Percentiles rank a stretch among this genome's conserved stretches.
Conservation (phyloP, 1,140 invertebrate species). For the Trachelipus rathkii region DNA sequence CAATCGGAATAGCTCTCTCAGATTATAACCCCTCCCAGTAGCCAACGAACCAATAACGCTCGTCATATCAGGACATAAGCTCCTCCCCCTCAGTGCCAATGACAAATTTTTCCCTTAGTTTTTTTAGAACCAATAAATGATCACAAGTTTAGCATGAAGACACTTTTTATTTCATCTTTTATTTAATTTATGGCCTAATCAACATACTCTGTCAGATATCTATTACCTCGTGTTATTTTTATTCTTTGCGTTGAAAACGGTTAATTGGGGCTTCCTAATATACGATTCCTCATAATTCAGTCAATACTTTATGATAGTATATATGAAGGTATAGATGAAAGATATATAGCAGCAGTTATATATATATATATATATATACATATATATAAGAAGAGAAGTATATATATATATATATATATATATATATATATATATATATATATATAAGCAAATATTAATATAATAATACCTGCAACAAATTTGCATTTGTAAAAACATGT, state of each 20-base stretch:
- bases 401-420: constrained; percentile 15
- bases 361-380: constrained; percentile 12
- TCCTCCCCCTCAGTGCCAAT: background rate
- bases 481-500: background rate
- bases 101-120: background rate
- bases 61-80: background rate
- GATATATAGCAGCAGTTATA: background rate
- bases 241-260: background rate
- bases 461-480: too few species aligned
- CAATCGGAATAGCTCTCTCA: too few species aligned
- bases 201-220: background rate
- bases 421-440: background rate
- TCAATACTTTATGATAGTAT: background rate
- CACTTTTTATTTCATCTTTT: background rate
- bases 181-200: background rate
- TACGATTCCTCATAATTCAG: background rate
- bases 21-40: too few species aligned
- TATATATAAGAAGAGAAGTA: background rate
- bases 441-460: too few species aligned
- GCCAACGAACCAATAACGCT: too few species aligned
- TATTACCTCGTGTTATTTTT: constrained; percentile 1
- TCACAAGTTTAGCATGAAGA: too few species aligned
- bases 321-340: background rate
- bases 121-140: too few species aligned
- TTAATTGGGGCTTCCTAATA: background rate